These are phyloP conservation scores for Ephydatia muelleri DNA, from an alignment of 37 sponge, comb jelly and placozoan genomes.

Conservation along the genomic window DNA sequence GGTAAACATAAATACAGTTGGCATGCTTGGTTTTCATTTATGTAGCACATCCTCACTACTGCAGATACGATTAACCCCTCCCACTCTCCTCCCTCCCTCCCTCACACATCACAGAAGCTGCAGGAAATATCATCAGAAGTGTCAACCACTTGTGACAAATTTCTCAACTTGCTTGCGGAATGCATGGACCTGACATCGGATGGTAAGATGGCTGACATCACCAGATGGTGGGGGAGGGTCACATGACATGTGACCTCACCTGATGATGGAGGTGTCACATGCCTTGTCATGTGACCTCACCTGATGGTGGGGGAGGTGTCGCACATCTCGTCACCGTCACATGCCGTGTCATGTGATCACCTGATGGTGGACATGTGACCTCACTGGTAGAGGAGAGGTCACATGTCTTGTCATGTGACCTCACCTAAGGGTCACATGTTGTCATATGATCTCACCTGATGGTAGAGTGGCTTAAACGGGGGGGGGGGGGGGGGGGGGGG, in stretches of 20 bases:
- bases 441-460: no score
- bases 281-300: background rate
- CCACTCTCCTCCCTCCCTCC: background rate
- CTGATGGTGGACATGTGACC: no score
- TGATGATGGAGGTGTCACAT: background rate
- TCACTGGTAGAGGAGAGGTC: no score
- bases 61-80: background rate
- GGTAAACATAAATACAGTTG: no score
- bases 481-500: no score
- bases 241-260: background rate
- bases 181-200: conserved; percentile 67
- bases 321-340: no score
- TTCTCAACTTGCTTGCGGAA: conserved; percentile 68
- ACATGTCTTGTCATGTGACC: no score
- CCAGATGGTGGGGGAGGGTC: background rate
- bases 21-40: background rate
- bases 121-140: conserved; percentile 33
- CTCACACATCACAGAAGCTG: conserved; percentile 32
- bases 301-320: no score
- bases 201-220: background rate
- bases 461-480: no score
- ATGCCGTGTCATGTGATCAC: no score
- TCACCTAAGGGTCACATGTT: no score
- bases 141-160: conserved; percentile 70
- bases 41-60: background rate